These are phyloP conservation scores for Naso thynnoides DNA, from an alignment of 2,797 vertebrate genomes.

Conservation along the genomic window DNA sequence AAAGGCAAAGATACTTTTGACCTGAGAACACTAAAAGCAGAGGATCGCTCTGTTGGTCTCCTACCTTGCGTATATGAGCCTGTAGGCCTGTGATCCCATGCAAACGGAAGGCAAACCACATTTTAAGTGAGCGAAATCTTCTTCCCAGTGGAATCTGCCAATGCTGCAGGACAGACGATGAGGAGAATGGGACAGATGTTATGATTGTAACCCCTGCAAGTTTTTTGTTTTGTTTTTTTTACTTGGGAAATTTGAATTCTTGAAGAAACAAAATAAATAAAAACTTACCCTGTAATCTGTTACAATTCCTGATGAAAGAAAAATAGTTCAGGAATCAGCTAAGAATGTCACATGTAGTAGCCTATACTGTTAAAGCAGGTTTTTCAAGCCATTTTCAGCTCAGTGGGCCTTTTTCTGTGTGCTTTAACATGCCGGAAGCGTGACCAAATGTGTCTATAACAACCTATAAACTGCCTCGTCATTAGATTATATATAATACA, in stretches of 20 bases:
- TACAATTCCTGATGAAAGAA: conserved; percentile 67
- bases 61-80: conserved; percentile 94
- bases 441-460: too few species aligned
- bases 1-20: neutral
- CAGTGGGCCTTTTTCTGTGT: neutral
- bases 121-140: conserved; percentile 95
- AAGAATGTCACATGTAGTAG: neutral
- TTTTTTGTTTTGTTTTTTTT: neutral
- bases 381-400: neutral
- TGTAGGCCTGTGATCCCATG: conserved; percentile 93
- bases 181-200: neutral
- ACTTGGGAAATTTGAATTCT: neutral
- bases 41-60: neutral
- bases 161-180: conserved; percentile 83
- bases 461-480: too few species aligned
- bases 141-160: conserved; percentile 97
- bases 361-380: neutral
- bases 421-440: neutral
- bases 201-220: neutral
- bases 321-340: conserved; percentile 4
- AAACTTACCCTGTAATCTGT: conserved; percentile 81
- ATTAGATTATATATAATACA: too few species aligned
- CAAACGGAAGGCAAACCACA: conserved; percentile 97
- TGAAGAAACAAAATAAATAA: neutral
- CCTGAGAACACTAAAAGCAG: neutral